phyloP scores from a whole-genome alignment of 2,113 vertebrate species.

The Isichthys henryi region DNA sequence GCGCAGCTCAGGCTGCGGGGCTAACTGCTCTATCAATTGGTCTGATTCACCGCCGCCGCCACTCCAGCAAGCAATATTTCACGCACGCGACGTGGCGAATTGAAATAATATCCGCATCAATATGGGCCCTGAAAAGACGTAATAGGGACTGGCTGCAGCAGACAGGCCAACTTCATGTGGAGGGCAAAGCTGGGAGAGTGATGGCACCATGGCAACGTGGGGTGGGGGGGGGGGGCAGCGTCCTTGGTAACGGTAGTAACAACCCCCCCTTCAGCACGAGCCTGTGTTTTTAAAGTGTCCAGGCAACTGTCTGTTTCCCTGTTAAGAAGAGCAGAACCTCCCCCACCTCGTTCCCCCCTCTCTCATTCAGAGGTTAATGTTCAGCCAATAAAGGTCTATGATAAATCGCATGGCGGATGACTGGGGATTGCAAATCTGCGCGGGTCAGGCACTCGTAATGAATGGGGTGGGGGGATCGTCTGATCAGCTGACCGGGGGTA shows the following conservation, averaged over 20 bases:
- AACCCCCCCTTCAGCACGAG: not conserved
- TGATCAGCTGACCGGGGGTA: slow-evolving; percentile 33
- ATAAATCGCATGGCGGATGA: slow-evolving; percentile 55
- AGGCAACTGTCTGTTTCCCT: not conserved
- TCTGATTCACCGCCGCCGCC: slow-evolving; percentile 95
- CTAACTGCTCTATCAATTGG: slow-evolving; percentile 99
- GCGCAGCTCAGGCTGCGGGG: slow-evolving; percentile 68
- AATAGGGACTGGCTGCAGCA: slow-evolving; percentile 89
- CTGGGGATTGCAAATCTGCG: slow-evolving; percentile 30
- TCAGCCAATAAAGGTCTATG: slow-evolving; percentile 47
- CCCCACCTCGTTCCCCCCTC: not conserved
- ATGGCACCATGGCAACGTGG: slow-evolving; percentile 49
- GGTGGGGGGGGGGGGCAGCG: slow-evolving; percentile 40
- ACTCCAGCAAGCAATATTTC: slow-evolving; percentile 96
- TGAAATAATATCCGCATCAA: slow-evolving; percentile 99
- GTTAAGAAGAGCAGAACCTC: no score
- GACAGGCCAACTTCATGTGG: slow-evolving; percentile 73
- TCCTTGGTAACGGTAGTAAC: not conserved
- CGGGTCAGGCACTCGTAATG: slow-evolving; percentile 47
- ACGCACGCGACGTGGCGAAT: slow-evolving; percentile 95
- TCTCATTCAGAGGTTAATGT: slow-evolving; percentile 36
- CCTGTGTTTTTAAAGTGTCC: not conserved
- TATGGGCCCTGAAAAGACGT: slow-evolving; percentile 98
- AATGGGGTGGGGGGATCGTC: slow-evolving; percentile 45
- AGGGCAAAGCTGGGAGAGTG: slow-evolving; percentile 56